Conservation (phyloP, 2,113 vertebrate species). For the Mesitornis unicolor region DNA sequence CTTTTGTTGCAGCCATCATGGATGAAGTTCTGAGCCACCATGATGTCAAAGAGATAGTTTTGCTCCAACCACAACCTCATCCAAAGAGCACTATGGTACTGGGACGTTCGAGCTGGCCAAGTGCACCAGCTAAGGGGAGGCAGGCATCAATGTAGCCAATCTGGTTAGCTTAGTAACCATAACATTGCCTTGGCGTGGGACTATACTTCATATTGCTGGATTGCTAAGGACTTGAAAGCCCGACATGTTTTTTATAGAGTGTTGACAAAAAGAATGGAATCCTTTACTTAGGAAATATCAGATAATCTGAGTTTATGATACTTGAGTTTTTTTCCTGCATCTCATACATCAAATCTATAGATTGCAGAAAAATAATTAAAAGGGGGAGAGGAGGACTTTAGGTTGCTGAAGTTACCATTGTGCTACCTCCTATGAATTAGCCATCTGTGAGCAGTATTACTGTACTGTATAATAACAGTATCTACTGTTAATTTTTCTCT, state of each 20-base stretch:
- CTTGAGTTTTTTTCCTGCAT: not conserved
- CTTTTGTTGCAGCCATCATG: not conserved
- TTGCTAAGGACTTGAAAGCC: not conserved
- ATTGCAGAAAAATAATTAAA: not conserved
- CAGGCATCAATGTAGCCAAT: too few relatives aligned
- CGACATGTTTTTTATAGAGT: not conserved
- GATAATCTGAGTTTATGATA: not conserved
- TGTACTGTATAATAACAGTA: not conserved
- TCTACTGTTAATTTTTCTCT: not conserved
- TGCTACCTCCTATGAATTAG: not conserved
- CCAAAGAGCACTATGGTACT: not conserved
- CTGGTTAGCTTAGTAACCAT: not conserved
- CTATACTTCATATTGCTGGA: not conserved
- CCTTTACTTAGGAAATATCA: not conserved
- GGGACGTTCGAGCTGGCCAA: not conserved
- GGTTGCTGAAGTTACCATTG: not conserved
- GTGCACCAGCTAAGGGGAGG: not conserved
- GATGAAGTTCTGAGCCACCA: too few relatives aligned
- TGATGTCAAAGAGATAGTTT: not conserved
- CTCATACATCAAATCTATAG: not conserved
- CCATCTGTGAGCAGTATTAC: not conserved
- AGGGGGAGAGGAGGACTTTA: not conserved
- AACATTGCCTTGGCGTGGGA: not conserved
- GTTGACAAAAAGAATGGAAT: not conserved
- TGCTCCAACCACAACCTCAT: not conserved